These are phyloP conservation scores for Halichoerus grypus DNA, from an alignment of 2,113 vertebrate species.

Conservation along the genomic window DNA sequence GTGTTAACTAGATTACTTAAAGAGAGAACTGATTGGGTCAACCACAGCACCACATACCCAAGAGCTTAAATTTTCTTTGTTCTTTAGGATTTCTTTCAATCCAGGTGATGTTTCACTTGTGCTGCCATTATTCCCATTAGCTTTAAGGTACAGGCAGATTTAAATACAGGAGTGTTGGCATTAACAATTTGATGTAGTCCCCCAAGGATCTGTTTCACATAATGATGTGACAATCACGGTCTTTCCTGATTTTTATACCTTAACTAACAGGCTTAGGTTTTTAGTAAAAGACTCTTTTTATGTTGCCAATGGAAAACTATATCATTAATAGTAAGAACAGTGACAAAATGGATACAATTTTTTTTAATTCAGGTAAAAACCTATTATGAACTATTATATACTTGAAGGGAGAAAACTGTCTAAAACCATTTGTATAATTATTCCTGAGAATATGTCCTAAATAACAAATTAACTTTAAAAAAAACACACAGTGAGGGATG, in stretches of 20 bases:
- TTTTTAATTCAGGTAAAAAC: constrained; percentile 30
- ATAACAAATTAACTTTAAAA: background rate
- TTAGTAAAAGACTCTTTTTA: background rate
- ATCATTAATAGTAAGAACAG: constrained; percentile 36
- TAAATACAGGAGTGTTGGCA: constrained; percentile 46
- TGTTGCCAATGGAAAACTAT: background rate
- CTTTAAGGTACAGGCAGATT: constrained; percentile 51
- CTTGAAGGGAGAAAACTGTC: background rate
- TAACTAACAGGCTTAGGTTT: constrained; percentile 44
- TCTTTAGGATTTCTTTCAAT: constrained; percentile 52
- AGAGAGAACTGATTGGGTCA: background rate
- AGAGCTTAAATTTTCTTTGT: constrained; percentile 7
- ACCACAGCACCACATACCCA: background rate
- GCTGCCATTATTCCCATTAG: constrained; percentile 51
- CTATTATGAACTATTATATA: constrained; percentile 1
- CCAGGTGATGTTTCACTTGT: background rate
- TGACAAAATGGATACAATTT: constrained; percentile 28
- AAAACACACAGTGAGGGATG: background rate
- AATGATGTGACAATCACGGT: constrained; percentile 44
- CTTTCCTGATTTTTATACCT: constrained; percentile 60
- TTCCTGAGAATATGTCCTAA: background rate
- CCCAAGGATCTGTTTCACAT: constrained; percentile 60
- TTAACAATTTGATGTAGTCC: constrained; percentile 44
- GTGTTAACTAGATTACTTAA: constrained; percentile 1
- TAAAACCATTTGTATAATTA: constrained; percentile 10